phyloP scores from a whole-genome alignment of 2,888 invertebrate species.

The Lobophora halterata region DNA sequence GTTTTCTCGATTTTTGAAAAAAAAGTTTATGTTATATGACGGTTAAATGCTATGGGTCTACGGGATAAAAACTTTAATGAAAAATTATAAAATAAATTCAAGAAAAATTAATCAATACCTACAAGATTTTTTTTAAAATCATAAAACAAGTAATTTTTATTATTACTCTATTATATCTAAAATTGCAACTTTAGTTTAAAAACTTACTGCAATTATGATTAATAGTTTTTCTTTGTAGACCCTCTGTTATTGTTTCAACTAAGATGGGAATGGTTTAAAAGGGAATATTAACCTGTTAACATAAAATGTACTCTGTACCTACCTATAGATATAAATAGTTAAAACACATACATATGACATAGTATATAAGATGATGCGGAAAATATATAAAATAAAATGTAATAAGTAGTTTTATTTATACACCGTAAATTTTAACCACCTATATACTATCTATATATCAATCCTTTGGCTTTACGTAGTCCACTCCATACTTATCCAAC shows the following conservation, averaged over 20 bases:
- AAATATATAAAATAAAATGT: constrained; percentile 32
- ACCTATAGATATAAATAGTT: constrained; percentile 33
- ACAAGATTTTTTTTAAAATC: no score
- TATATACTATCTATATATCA: background rate
- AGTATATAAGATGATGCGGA: constrained; percentile 35
- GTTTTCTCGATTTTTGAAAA: constrained; percentile 38
- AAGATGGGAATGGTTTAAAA: constrained; percentile 22
- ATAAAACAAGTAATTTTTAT: no score
- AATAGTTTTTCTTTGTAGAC: constrained; percentile 10
- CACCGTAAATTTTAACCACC: constrained; percentile 3
- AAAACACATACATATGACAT: constrained; percentile 36
- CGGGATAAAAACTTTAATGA: no score
- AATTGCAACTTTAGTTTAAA: constrained; percentile 2
- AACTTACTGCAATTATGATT: background rate
- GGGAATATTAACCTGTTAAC: constrained; percentile 25
- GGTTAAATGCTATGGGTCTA: constrained; percentile 11
- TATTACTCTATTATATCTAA: no score
- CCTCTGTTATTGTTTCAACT: constrained; percentile 23
- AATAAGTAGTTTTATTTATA: constrained; percentile 31
- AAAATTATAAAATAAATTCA: no score
- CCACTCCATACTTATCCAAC: no score
- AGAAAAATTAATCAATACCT: no score
- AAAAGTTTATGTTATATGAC: constrained; percentile 21
- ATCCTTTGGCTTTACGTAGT: no score
- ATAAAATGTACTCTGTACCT: constrained; percentile 35